These are phyloP conservation scores for Drosophila sordidapex DNA, from an alignment of 2,888 invertebrate species.

Conservation along the genomic window DNA sequence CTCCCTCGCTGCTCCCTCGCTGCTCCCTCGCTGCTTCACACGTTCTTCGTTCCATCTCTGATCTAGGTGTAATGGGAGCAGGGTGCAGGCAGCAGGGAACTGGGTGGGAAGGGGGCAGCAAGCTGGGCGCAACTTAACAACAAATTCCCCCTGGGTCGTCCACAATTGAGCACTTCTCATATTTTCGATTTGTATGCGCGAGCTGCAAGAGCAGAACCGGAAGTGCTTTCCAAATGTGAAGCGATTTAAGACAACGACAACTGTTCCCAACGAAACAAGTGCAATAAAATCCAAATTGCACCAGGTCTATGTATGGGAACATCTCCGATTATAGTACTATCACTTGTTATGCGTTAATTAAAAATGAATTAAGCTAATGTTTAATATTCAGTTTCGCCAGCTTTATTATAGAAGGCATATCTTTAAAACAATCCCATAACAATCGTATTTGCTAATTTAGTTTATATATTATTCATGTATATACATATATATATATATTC, in stretches of 20 bases:
- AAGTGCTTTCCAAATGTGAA: not conserved
- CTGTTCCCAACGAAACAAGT: slow-evolving; percentile 6
- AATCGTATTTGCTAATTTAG: not conserved
- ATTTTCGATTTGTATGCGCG: slow-evolving; percentile 41
- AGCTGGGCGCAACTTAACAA: slow-evolving; percentile 33
- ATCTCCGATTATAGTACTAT: not conserved
- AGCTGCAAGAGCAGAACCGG: not conserved
- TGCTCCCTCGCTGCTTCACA: slow-evolving; percentile 22
- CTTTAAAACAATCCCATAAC: not conserved
- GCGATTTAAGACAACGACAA: slow-evolving; percentile 7
- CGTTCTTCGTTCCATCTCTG: slow-evolving; percentile 12
- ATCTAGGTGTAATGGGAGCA: not conserved
- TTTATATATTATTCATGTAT: not conserved
- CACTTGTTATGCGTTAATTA: not conserved
- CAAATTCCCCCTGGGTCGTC: slow-evolving; percentile 39
- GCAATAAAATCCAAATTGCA: slow-evolving; percentile 1
- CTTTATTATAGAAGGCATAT: not conserved
- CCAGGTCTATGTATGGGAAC: not conserved
- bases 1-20: not conserved
- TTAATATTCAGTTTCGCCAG: not conserved
- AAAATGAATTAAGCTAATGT: not conserved
- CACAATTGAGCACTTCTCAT: slow-evolving; percentile 40
- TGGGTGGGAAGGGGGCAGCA: slow-evolving; percentile 7
- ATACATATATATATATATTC: not conserved
- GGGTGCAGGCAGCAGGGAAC: not conserved